Evolutionary conservation across 2,113 vertebrate species (phyloP), one percentile per base, ranked within the genome.

Genomic region (Gobio gobio): DNA sequence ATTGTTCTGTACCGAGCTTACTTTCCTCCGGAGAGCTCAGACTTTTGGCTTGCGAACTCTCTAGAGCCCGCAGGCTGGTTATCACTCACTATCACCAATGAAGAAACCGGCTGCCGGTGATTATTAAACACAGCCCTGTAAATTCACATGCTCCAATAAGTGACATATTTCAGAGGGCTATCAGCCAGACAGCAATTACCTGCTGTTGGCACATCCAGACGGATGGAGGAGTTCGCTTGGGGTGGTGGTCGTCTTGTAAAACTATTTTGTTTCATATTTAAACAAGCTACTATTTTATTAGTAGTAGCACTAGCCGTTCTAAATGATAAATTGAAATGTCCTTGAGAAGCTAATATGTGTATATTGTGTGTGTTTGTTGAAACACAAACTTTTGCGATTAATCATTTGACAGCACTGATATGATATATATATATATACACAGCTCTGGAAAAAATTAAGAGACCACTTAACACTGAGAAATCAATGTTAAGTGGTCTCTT

Each of bases 121-220:
- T 88, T 85, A 87, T 88, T 77, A 84, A 88, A 83, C 81, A 78
- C 80, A 72, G 83, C 85, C 63, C 83, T 76, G 85, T 78, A 85
- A 87, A 87, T 86, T 89, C 86, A 81, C 86, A 85, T 87, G 83
- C 85, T 84, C 80, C 89, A 87, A 89, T 89, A 89, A 89, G 88
- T 87, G 78, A 89, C 82, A 89, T 86, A 87, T 87, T 89, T 85
- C 56, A 85, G 82, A 86, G 86, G 75, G 81, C 83, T 87, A 87
- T 87, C 84, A 86, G 89, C 89, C 87, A 87, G 86, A 83, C 88
- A 87, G 85, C 88, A 89, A 89, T 89, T 89, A 89, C 87, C 56
- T 66, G 75, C 84, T 82, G 61, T 82, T 86, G 82, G 88, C 88
- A 87, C 86, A 84, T 87, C 78, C 84, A 89, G 78, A 20, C 82